Evolutionary conservation across 2,113 vertebrate genomes (phyloP).

Genomic region (Mionectes macconnelli): DNA sequence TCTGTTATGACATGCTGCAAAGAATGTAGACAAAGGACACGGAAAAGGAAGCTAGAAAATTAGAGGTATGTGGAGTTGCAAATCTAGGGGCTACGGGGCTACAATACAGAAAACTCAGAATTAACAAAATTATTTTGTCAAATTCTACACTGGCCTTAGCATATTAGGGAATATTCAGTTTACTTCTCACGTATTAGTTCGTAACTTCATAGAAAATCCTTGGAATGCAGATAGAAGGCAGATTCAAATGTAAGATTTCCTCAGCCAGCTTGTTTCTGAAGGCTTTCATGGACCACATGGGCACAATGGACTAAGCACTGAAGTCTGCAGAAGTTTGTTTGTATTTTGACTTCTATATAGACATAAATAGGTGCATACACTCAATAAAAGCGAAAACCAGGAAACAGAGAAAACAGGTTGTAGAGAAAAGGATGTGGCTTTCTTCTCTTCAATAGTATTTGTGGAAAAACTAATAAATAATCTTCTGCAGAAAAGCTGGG

Average conservation of each 20-base stretch:
- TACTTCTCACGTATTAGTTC: neutral
- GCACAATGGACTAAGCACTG: neutral
- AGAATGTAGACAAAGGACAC: neutral
- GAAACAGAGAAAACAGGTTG: neutral
- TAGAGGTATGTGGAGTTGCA: neutral
- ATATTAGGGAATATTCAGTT: neutral
- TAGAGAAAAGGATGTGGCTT: neutral
- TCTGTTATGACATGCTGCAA: neutral
- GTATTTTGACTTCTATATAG: neutral
- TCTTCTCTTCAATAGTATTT: neutral
- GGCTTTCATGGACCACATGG: neutral
- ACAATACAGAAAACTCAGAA: neutral
- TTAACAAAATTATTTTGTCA: neutral
- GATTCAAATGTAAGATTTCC: neutral
- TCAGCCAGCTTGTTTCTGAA: neutral
- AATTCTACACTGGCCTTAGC: neutral
- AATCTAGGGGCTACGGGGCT: neutral
- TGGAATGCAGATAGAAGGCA: fast-evolving
- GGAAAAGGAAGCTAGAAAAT: neutral
- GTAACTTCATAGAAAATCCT: neutral
- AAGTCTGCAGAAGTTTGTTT: neutral
- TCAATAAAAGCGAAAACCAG: neutral
- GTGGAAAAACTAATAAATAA: neutral
- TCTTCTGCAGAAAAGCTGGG: neutral
- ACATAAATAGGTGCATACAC: neutral